phyloP scores from a whole-genome alignment of 1,140 invertebrate genomes.

The Drosophila rhopaloa region DNA sequence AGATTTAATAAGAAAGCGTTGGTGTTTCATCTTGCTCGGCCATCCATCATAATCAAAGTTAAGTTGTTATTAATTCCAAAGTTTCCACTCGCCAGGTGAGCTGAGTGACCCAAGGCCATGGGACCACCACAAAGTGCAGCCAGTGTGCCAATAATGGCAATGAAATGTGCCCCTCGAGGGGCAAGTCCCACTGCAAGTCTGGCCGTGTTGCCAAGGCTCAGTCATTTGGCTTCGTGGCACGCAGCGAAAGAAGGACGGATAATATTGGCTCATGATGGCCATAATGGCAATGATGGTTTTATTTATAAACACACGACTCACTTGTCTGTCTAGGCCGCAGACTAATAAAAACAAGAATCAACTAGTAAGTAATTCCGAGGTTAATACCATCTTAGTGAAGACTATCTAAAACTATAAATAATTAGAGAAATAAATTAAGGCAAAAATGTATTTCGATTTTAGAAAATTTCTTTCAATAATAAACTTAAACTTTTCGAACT shows the following conservation, averaged over 20 bases:
- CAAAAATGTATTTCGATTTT: no score
- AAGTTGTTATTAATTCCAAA: conserved; percentile 39
- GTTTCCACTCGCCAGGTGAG: conserved; percentile 9
- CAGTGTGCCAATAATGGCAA: conserved; percentile 55
- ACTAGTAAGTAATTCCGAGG: neutral
- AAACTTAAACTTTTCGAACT: no score
- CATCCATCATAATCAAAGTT: conserved; percentile 30
- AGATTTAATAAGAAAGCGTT: neutral
- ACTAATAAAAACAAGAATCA: neutral
- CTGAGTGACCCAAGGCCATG: conserved; percentile 1
- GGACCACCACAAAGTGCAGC: conserved; percentile 36
- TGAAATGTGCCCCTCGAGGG: conserved; percentile 22
- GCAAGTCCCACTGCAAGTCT: conserved; percentile 4
- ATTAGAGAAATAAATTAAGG: no score
- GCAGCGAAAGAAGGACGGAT: conserved; percentile 9
- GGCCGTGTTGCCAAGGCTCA: conserved; percentile 21
- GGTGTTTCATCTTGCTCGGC: neutral
- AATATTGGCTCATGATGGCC: conserved; percentile 26
- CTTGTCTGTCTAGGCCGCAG: conserved; percentile 1
- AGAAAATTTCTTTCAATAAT: no score
- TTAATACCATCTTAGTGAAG: neutral
- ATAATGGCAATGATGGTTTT: conserved; percentile 49
- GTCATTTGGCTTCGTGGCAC: conserved; percentile 41
- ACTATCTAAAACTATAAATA: no score
- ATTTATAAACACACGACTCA: conserved; percentile 38